Evolutionary conservation across 2,797 vertebrate species (phyloP).

Genomic region (Sphenopsis melanotis): DNA sequence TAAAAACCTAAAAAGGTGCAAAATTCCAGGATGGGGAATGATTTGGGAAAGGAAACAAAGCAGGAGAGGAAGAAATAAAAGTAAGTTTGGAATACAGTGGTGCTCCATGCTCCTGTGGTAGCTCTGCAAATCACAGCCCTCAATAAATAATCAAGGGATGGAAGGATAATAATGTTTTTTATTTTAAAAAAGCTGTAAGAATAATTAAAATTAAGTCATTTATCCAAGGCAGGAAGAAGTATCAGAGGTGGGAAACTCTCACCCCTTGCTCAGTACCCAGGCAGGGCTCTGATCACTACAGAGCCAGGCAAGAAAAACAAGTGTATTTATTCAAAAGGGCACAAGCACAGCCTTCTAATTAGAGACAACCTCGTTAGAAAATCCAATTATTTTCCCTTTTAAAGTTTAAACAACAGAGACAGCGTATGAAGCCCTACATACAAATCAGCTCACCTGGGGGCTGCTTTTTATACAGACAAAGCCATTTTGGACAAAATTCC

Average conservation of each 20-base stretch:
- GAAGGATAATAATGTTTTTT: neutral
- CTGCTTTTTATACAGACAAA: neutral
- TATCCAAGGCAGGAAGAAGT: neutral
- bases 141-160: neutral
- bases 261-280: no score
- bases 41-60: neutral
- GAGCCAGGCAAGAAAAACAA: neutral
- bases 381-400: neutral
- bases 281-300: neutral
- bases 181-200: neutral
- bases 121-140: neutral
- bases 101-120: accelerated
- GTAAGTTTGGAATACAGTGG: neutral
- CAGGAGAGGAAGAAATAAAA: neutral
- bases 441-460: neutral
- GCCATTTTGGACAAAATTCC: neutral
- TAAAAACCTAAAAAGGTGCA: neutral
- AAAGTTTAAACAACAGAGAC: neutral
- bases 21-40: neutral
- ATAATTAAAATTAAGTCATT: neutral
- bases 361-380: neutral
- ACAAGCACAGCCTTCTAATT: neutral
- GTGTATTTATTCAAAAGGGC: neutral
- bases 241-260: neutral
- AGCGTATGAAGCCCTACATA: accelerated